Conservation (phyloP, 2,113 vertebrate genomes). For the Brienomyrus brachyistius region DNA sequence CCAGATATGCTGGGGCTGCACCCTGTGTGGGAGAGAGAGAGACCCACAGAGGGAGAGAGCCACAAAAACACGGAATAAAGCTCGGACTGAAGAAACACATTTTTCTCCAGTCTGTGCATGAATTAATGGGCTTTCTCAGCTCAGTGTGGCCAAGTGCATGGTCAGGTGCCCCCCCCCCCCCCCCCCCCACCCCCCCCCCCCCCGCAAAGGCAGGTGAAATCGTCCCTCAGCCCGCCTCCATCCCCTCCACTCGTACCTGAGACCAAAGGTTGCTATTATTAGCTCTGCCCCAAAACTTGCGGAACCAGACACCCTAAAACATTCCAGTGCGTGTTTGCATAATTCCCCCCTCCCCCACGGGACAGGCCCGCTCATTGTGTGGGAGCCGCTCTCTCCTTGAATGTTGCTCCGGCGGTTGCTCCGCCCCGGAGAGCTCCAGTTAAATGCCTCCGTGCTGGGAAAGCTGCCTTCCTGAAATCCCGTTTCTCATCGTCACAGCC, state of each 20-base stretch:
- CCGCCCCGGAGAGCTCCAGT: background rate
- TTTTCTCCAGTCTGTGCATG: background rate
- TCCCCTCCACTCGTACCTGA: background rate
- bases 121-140: background rate
- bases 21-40: background rate
- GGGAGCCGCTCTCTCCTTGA: background rate
- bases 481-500: background rate
- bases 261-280: slow-evolving; percentile 1
- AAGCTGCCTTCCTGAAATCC: background rate
- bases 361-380: background rate
- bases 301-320: background rate
- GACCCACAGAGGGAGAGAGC: background rate
- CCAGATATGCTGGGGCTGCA: background rate
- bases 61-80: background rate
- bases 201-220: background rate
- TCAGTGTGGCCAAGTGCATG: background rate
- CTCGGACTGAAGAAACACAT: background rate
- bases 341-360: background rate
- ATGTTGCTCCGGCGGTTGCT: background rate
- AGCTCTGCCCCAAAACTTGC: slow-evolving; percentile 3
- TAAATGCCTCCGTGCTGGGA: background rate
- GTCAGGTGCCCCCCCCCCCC: background rate
- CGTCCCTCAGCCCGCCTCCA: no score
- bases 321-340: slow-evolving; percentile 10
- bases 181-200: background rate